Percentiles rank a stretch among this genome's conserved stretches.
Evolutionary conservation across 2,888 invertebrate species (phyloP).

Genomic region (Petrophora chlorosata): DNA sequence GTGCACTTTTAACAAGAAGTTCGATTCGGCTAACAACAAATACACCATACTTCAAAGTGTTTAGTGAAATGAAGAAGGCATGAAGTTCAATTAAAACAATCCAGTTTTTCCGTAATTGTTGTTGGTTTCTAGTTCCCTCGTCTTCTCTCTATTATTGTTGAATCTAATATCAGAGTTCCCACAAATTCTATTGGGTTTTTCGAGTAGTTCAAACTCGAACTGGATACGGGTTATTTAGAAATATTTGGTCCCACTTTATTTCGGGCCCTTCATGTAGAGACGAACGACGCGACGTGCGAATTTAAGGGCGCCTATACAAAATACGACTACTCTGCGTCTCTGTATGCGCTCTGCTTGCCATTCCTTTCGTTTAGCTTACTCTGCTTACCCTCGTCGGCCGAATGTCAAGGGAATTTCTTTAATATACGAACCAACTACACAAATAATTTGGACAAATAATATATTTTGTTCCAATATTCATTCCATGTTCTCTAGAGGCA

Average conservation of each 20-base stretch:
- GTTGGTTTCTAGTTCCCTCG: too few species aligned
- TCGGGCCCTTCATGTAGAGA: slow-evolving; percentile 75
- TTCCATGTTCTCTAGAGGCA: slow-evolving; percentile 15
- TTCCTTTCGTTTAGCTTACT: slow-evolving; percentile 45
- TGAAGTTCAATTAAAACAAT: too few species aligned
- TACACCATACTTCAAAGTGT: too few species aligned
- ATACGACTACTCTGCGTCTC: slow-evolving; percentile 16
- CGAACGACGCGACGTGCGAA: slow-evolving; percentile 75
- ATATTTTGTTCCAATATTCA: slow-evolving; percentile 32
- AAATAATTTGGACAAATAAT: slow-evolving; percentile 33
- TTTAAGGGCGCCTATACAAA: slow-evolving; percentile 64
- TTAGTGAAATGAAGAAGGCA: too few species aligned
- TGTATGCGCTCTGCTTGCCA: slow-evolving; percentile 24
- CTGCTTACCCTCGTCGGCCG: slow-evolving; percentile 42
- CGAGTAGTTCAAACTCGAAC: too few species aligned
- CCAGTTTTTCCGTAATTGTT: too few species aligned
- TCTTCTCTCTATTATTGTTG: too few species aligned
- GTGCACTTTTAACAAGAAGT: too few species aligned
- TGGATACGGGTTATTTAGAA: slow-evolving; percentile 72
- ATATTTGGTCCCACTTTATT: slow-evolving; percentile 78
- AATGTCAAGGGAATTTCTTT: slow-evolving; percentile 40
- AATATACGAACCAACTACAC: slow-evolving; percentile 33
- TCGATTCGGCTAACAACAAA: too few species aligned
- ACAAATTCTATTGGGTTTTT: too few species aligned
- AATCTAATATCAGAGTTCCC: too few species aligned